Evolutionary conservation across 1,140 invertebrate genomes (phyloP), one percentile per base, ranked within the genome.

Genomic region (Hycleus phaleratus): DNA sequence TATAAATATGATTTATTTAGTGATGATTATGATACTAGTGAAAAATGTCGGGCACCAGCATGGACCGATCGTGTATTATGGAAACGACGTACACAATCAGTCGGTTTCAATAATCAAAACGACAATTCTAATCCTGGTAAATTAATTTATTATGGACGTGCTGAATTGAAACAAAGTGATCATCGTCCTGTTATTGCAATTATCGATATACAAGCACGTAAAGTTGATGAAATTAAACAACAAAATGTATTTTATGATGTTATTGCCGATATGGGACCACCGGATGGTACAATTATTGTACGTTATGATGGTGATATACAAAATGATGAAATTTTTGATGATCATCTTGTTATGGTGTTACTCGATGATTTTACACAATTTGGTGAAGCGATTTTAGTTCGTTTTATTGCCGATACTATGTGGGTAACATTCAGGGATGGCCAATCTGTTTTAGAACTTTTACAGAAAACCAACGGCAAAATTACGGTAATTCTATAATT

Each of bases 1-100:
- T 99, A 99, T 72, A 99, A 99, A 74, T 99, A 98, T 72, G 97
- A 99, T 79, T 75, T 97, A 38, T 98, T 98, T 74, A 97, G 93
- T 69, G 93, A 98, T 75, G 95, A 98, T 78, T 99, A 98, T 73
- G 97, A 99, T 72, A 99, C 97, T 0, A 98, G 95, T 74, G 97
- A 99, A 74, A 99, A 99, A 75, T 90, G 87, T 69, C 80, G 96
- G 46, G 88, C 92, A 32, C 97, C 97, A 0, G 96, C 97, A 1
- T 99, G 95, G 94, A 99, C 97, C 1, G 97, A 99, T 77, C 77
- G 97, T 61, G 81, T 99, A 43, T 77, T 99, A 25, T 98, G 93
- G 89, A 86, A 88, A 71, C 79, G 88, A 51, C 78, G 88, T 62
- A 88, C 86, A 73, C 79, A 85, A 60, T 77, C 83, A 38, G 81